Evolutionary conservation across 2,797 vertebrate species (phyloP).

Genomic region (Vespertilio murinus): DNA sequence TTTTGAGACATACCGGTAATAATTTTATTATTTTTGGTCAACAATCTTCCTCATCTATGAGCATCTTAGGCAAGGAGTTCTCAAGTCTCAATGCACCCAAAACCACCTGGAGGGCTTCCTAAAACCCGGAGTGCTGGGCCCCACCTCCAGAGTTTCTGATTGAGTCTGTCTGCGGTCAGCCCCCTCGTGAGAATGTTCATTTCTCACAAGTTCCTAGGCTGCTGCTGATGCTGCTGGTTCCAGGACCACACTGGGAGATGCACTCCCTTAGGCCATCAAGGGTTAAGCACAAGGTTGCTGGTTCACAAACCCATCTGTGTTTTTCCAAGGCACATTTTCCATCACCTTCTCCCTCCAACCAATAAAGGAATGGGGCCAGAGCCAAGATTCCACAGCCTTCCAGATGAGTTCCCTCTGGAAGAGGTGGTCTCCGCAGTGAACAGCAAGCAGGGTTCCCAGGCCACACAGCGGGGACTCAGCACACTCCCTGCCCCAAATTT

Average conservation of each 20-base stretch:
- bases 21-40: not conserved
- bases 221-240: not conserved
- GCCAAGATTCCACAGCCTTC: slow-evolving; percentile 63
- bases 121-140: not conserved
- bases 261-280: not conserved
- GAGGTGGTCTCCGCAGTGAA: not conserved
- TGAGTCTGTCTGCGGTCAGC: not conserved
- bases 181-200: not conserved
- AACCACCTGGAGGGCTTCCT: not conserved
- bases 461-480: not conserved
- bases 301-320: slow-evolving; percentile 31
- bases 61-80: not conserved
- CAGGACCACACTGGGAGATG: not conserved
- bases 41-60: not conserved
- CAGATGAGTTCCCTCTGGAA: slow-evolving; percentile 56
- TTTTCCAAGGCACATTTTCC: slow-evolving; percentile 59
- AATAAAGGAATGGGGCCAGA: slow-evolving; percentile 53
- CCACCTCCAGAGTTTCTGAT: not conserved
- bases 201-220: not conserved
- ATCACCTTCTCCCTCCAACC: slow-evolving; percentile 58
- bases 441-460: slow-evolving; percentile 4
- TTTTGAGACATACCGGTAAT: not conserved
- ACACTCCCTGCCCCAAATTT: not conserved
- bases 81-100: not conserved
- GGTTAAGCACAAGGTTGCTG: not conserved